Evolutionary conservation across 2,888 invertebrate genomes (phyloP).

Genomic region (Chalcosyrphus nemorum): DNA sequence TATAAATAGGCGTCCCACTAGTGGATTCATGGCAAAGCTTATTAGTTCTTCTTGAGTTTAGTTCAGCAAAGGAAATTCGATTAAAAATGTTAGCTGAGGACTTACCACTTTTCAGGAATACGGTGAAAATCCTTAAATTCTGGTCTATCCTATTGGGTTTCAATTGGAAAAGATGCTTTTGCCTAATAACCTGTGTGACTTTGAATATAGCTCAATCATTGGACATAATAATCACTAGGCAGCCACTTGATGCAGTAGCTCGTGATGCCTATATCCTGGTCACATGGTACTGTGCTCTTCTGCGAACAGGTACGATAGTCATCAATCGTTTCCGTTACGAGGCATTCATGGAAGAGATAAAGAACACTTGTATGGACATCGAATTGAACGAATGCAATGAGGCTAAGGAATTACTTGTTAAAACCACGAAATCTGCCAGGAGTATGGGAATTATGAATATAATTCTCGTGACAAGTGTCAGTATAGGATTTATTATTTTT

Average conservation of each 20-base stretch:
- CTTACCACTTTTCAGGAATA: conserved; percentile 76
- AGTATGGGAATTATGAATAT: not conserved
- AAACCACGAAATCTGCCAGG: not conserved
- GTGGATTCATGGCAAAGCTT: too few species aligned
- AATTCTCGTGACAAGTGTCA: not conserved
- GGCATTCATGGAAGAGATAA: not conserved
- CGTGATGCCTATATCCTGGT: not conserved
- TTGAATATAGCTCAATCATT: not conserved
- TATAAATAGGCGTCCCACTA: too few species aligned
- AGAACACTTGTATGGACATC: not conserved
- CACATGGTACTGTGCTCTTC: not conserved
- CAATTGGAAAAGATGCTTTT: conserved; percentile 78
- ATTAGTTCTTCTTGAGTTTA: not conserved
- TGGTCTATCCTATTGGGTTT: conserved; percentile 77
- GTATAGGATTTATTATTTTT: not conserved
- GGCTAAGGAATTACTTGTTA: not conserved
- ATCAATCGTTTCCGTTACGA: not conserved
- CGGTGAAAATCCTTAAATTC: conserved; percentile 77
- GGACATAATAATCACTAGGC: not conserved
- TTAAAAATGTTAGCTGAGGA: conserved; percentile 54
- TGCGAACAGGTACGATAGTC: not conserved
- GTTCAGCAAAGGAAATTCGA: not conserved
- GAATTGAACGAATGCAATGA: not conserved
- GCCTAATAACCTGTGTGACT: not conserved
- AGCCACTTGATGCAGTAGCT: not conserved